Evolutionary conservation across 1,140 invertebrate species (phyloP).

Genomic region (Plectus sambesii): DNA sequence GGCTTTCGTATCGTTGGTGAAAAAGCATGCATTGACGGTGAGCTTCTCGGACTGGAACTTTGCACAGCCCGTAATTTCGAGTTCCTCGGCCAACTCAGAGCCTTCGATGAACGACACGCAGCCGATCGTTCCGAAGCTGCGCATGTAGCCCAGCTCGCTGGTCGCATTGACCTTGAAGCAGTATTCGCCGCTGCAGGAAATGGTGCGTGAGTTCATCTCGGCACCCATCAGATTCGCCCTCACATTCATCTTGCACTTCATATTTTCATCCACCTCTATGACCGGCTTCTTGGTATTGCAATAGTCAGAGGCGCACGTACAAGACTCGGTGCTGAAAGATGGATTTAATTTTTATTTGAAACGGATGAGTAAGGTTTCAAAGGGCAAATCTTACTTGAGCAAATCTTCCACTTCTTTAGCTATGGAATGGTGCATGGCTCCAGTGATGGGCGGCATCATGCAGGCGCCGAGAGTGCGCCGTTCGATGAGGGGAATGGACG

Average conservation of each 20-base stretch:
- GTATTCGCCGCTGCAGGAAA: conserved; percentile 36
- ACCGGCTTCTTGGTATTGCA: conserved; percentile 37
- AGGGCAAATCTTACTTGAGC: too few species aligned
- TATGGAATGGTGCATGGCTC: conserved; percentile 43
- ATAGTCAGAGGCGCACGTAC: conserved; percentile 34
- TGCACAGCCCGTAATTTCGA: conserved; percentile 41
- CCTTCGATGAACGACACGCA: conserved; percentile 35
- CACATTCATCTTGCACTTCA: conserved; percentile 33
- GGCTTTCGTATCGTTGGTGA: conserved; percentile 31
- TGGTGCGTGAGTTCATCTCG: conserved; percentile 25
- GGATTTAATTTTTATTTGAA: too few species aligned
- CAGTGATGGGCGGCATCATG: conserved; percentile 45
- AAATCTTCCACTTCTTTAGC: conserved; percentile 36
- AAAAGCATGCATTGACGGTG: conserved; percentile 33
- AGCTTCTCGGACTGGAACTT: conserved; percentile 35
- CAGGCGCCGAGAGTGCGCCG: conserved; percentile 37
- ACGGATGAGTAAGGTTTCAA: too few species aligned
- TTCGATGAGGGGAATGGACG: conserved; percentile 40
- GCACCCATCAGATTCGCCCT: conserved; percentile 33
- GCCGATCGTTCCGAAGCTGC: conserved; percentile 29
- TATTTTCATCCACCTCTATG: conserved; percentile 25
- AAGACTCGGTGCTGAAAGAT: conserved; percentile 39
- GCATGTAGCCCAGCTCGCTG: conserved; percentile 36
- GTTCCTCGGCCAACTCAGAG: conserved; percentile 35
- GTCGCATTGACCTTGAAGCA: conserved; percentile 38